Evolutionary conservation across 2,113 vertebrate genomes (phyloP).

Genomic region (Zeus faber): DNA sequence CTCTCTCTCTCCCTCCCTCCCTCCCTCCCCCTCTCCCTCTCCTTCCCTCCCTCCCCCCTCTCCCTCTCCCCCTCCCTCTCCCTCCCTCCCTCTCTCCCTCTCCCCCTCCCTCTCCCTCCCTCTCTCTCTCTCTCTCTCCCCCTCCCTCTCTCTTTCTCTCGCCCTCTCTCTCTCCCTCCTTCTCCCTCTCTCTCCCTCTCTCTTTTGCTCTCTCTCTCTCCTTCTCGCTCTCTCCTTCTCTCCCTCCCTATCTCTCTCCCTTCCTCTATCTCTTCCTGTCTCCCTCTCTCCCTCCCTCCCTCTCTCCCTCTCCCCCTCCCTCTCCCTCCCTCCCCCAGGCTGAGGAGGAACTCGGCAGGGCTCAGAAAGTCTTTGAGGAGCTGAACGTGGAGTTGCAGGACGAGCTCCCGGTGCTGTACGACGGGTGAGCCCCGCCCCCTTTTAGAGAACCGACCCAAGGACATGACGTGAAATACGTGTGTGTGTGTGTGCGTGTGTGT

Average conservation of each 20-base stretch:
- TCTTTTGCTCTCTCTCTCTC: too few relatives aligned
- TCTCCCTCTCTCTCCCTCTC: neutral
- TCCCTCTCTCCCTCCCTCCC: neutral
- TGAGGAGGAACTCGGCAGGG: constrained; percentile 92
- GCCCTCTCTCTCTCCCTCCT: too few relatives aligned
- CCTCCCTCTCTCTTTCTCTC: neutral
- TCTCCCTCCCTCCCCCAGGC: too few relatives aligned
- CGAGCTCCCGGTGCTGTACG: constrained; percentile 91
- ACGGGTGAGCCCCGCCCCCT: constrained; percentile 77
- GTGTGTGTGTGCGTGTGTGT: neutral
- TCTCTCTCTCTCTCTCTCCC: neutral
- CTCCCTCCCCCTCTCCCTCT: neutral
- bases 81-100: too few relatives aligned
- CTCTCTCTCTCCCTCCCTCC: neutral
- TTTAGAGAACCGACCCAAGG: too few relatives aligned
- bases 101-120: too few relatives aligned
- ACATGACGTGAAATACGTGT: neutral
- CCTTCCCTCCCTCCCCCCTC: too few relatives aligned
- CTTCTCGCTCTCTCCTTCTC: too few relatives aligned
- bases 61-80: too few relatives aligned
- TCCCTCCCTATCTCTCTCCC: too few relatives aligned
- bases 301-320: neutral
- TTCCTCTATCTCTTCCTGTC: neutral
- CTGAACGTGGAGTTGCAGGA: constrained; percentile 96
- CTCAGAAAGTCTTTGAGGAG: constrained; percentile 98